Percentiles rank a stretch among this genome's conserved stretches.
phyloP scores from a whole-genome alignment of 2,113 vertebrate genomes.

The Rhinolophus sinicus region DNA sequence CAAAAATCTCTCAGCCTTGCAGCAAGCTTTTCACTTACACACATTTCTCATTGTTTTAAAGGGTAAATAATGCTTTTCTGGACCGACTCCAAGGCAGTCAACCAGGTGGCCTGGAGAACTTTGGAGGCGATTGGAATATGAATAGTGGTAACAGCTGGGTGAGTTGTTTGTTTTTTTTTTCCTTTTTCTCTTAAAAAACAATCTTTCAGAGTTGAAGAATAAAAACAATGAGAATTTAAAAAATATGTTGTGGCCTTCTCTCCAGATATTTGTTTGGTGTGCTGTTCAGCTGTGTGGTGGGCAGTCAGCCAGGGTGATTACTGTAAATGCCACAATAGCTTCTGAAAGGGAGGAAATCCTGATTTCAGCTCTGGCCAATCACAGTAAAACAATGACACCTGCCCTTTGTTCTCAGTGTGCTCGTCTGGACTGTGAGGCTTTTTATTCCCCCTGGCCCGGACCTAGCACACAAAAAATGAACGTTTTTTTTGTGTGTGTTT shows the following conservation, averaged over 20 bases:
- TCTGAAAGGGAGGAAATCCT: conserved; percentile 62
- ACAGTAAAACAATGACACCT: conserved; percentile 69
- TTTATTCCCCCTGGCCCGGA: conserved; percentile 49
- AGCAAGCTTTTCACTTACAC: conserved; percentile 59
- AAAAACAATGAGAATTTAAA: conserved; percentile 59
- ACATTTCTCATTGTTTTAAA: conserved; percentile 83
- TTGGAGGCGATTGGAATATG: conserved; percentile 67
- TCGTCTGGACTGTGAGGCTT: conserved; percentile 20
- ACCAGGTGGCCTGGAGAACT: conserved; percentile 55
- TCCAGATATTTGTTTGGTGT: not conserved
- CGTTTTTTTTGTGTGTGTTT: accelerated
- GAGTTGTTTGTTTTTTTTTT: conserved; percentile 71
- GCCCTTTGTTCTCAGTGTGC: conserved; percentile 59
- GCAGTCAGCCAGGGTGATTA: conserved; percentile 62
- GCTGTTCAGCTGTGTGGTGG: conserved; percentile 59
- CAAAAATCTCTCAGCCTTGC: conserved; percentile 56
- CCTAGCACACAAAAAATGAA: conserved; percentile 60
- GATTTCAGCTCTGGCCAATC: conserved; percentile 54
- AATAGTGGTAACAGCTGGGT: conserved; percentile 60
- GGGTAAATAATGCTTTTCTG: conserved; percentile 91
- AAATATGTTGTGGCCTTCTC: conserved; percentile 53
- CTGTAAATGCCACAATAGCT: conserved; percentile 67
- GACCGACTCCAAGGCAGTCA: conserved; percentile 85
- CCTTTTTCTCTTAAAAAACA: conserved; percentile 7
- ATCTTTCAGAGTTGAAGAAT: conserved; percentile 67